Base-by-base conservation (phyloP, 2,113 vertebrate genomes). In the Indicator indicator region DNA sequence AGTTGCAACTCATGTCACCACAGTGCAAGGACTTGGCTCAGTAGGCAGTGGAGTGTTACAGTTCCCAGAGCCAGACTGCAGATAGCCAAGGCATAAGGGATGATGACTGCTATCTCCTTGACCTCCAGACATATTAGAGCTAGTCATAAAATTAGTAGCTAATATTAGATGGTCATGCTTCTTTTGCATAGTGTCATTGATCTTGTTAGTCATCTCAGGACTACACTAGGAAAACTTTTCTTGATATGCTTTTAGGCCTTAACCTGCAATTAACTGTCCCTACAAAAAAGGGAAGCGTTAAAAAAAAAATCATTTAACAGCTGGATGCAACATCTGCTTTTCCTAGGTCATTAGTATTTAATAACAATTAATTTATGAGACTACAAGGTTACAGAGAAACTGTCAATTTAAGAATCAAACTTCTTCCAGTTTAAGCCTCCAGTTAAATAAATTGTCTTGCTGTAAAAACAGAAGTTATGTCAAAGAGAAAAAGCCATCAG, bases 321-420 rank as follows among this genome's bases (percentile, higher is more conserved):
- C 90, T 97, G 95, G 91, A 96, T 94, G 77, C 79, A 95, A 79
- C 96, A 97, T 90, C 94, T 97, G 96, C 79, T 70, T 86, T 89
- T 95, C 86, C 75, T 55, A 93, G 89, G 94, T 90, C 93, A 96
- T 95, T 96, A 94, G 78, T 84, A 85, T 44, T 92, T 95, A 83
- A 93, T 74, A 91, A 54, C 65, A 89, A 79, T 84, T 93, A 93
- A 96, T 96, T 96, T 96, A 95, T 83, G 70, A 84, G 44, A 72
- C 63, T 92, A 52, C 10, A 38, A 83, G n/a, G 69, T 86, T 78
- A 80, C 33, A 78, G 27, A 84, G 27, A 91, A 46, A 83, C 58
- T 46, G 38, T 44, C 54, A 89, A 71, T 89, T 93, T 44, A 90
- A 77, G 46, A 68, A 80, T 38, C 8, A n/a, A 21, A 67, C 11